Percentiles rank a stretch among this genome's conserved stretches.
Conservation (phyloP, 1,140 invertebrate species). For the Pristionchus pacificus region DNA sequence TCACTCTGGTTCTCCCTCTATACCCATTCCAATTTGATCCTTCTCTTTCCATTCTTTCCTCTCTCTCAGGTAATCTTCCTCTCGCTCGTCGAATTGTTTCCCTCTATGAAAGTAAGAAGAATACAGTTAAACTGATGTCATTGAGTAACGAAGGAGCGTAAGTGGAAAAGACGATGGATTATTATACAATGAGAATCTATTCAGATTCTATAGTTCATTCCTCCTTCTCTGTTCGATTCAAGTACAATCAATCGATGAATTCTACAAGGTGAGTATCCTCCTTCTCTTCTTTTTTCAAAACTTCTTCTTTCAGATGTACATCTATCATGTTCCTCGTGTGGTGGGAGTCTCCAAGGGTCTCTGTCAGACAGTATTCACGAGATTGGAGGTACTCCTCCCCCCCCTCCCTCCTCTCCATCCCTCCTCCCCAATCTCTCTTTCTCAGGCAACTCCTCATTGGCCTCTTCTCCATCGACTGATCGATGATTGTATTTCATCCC, state of each 20-base stretch:
- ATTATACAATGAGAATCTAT: not conserved
- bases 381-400: slow-evolving; percentile 7
- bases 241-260: not conserved
- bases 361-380: slow-evolving; percentile 10
- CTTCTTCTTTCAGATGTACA: not conserved
- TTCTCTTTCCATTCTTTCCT: no score
- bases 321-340: slow-evolving; percentile 35
- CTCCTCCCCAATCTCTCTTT: slow-evolving; percentile 4
- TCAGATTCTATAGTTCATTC: slow-evolving; percentile 34
- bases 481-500: slow-evolving; percentile 31
- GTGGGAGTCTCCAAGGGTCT: slow-evolving; percentile 41
- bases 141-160: slow-evolving; percentile 26
- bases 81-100: slow-evolving; percentile 32
- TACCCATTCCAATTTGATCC: no score
- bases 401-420: no score
- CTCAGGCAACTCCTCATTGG: slow-evolving; percentile 34
- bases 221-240: slow-evolving; percentile 13
- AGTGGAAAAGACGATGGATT: not conserved
- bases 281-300: no score
- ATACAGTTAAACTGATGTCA: slow-evolving; percentile 34
- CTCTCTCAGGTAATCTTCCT: slow-evolving; percentile 28
- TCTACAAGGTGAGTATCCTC: not conserved
- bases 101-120: slow-evolving; percentile 32
- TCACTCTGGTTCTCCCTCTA: no score
- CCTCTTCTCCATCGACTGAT: slow-evolving; percentile 28